These are phyloP conservation scores for Philhelius pedissequus DNA, from an alignment of 2,888 invertebrate species.

Conservation along the genomic window DNA sequence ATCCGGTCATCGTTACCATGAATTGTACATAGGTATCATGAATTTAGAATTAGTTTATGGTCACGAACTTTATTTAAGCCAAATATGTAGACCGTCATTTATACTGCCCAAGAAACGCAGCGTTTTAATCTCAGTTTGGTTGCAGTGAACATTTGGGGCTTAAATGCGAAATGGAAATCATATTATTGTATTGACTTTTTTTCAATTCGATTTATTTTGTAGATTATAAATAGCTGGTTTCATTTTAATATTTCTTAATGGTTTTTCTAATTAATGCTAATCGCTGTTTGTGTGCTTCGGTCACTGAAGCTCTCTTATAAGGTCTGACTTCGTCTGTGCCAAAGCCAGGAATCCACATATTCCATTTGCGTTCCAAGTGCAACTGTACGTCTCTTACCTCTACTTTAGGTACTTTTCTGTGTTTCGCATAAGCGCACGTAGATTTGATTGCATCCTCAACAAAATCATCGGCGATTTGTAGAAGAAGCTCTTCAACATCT, in stretches of 20 bases:
- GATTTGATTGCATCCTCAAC: constrained; percentile 94
- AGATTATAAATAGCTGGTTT: background rate
- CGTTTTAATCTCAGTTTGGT: no score
- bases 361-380: constrained; percentile 95
- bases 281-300: constrained; percentile 97
- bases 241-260: constrained; percentile 88
- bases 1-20: no score
- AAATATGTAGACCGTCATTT: no score
- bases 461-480: constrained; percentile 97
- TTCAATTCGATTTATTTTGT: background rate
- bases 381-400: constrained; percentile 97
- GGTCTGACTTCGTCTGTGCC: constrained; percentile 96
- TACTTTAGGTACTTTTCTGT: constrained; percentile 91
- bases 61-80: no score
- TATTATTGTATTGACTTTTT: no score
- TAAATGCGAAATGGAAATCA: no score
- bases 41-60: no score
- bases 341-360: constrained; percentile 98
- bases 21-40: no score
- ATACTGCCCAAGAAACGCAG: no score
- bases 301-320: constrained; percentile 93
- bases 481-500: constrained; percentile 95
- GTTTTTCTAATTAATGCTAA: constrained; percentile 93
- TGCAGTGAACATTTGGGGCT: no score
- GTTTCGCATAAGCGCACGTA: constrained; percentile 94